Conservation (phyloP, 1,140 invertebrate species). For the Riptortus pedestris region DNA sequence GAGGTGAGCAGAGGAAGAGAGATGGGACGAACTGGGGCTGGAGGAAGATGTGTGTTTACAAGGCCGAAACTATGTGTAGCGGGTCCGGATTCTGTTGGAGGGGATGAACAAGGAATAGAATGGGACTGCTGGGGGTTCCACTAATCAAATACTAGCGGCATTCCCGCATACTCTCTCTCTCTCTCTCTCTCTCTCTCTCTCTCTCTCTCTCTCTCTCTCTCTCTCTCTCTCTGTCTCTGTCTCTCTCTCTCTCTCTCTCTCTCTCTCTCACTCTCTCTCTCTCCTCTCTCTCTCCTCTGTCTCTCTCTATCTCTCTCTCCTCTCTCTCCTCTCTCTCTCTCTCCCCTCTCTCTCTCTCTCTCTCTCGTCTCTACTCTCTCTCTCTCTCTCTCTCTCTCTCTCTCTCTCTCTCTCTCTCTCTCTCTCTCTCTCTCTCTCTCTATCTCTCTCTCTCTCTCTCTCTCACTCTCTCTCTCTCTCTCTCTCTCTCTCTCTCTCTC, state of each 20-base stretch:
- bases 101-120: too few relatives aligned
- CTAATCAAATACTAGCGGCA: too few relatives aligned
- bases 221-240: slow-evolving; percentile 18
- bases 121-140: too few relatives aligned
- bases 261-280: slow-evolving; percentile 7
- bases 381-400: slow-evolving; percentile 4
- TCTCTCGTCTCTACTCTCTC: too few relatives aligned
- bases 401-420: slow-evolving; percentile 17
- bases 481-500: background rate
- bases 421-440: slow-evolving; percentile 19
- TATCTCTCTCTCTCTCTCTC: background rate
- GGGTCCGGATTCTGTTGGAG: too few relatives aligned
- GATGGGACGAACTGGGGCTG: too few relatives aligned
- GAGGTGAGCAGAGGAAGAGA: too few relatives aligned
- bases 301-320: too few relatives aligned
- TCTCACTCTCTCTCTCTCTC: slow-evolving; percentile 11
- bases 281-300: background rate
- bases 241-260: slow-evolving; percentile 21
- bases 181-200: slow-evolving; percentile 18
- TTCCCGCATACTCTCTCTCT: slow-evolving; percentile 1
- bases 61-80: too few relatives aligned
- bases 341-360: slow-evolving; percentile 14
- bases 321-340: background rate
- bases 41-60: too few relatives aligned
- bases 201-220: slow-evolving; percentile 11